A percentile compares a stretch with the other conserved stretches of the same genome.
phyloP scores from a whole-genome alignment of 2,888 invertebrate species.

The Oscheius sp. region DNA sequence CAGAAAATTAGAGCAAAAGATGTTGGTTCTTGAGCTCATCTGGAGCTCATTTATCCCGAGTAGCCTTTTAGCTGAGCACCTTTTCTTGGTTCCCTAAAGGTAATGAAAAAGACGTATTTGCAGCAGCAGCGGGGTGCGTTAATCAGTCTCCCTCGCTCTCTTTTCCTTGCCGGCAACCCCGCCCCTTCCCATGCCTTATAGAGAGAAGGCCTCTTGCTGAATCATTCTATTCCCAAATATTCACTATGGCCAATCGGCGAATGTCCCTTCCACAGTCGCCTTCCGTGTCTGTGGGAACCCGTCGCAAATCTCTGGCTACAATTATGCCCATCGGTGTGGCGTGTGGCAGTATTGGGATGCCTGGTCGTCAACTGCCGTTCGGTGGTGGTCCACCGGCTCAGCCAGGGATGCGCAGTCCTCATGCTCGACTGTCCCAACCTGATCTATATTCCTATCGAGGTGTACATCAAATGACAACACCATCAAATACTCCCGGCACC shows the following conservation, averaged over 20 bases:
- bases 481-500: slow-evolving; percentile 15
- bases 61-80: neutral
- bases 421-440: slow-evolving; percentile 49
- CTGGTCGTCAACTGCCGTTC: slow-evolving; percentile 14
- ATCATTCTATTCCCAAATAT: no score
- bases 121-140: slow-evolving; percentile 6
- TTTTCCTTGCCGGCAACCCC: slow-evolving; percentile 8
- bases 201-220: no score
- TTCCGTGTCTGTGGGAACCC: slow-evolving; percentile 4
- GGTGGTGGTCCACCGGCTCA: neutral
- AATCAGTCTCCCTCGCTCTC: slow-evolving; percentile 17
- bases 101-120: slow-evolving; percentile 27
- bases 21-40: neutral
- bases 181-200: slow-evolving; percentile 17
- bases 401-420: slow-evolving; percentile 31
- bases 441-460: slow-evolving; percentile 39
- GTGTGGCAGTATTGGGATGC: neutral
- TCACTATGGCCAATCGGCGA: slow-evolving; percentile 31
- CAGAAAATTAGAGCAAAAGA: no score
- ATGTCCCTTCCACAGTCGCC: slow-evolving; percentile 40
- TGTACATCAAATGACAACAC: neutral
- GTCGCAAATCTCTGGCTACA: neutral
- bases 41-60: neutral
- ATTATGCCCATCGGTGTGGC: neutral
- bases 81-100: slow-evolving; percentile 5